phyloP scores from a whole-genome alignment of 2,113 vertebrate genomes.

The Carlito syrichta region DNA sequence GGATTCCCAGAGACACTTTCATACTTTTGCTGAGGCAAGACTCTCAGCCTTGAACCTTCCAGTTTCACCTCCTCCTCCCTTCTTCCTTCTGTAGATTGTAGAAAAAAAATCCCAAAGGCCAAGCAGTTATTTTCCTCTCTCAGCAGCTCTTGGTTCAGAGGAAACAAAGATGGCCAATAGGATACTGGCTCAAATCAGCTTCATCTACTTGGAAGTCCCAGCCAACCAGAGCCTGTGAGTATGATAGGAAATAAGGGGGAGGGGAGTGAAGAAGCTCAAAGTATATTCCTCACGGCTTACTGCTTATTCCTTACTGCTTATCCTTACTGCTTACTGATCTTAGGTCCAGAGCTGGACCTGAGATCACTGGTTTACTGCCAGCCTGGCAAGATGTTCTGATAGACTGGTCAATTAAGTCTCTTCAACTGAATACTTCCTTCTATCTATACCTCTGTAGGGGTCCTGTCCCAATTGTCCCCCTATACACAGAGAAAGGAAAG shows the following conservation, averaged over 20 bases:
- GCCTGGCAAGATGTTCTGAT: not conserved
- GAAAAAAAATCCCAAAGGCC: not conserved
- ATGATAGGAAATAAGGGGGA: not conserved
- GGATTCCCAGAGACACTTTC: not conserved
- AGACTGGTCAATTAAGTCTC: not conserved
- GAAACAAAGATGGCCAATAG: not conserved
- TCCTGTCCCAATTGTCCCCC: not conserved
- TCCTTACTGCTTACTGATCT: not conserved
- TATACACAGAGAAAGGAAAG: not conserved
- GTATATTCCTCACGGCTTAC: not conserved
- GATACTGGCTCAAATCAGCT: not conserved
- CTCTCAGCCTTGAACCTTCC: not conserved
- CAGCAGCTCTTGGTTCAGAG: not conserved
- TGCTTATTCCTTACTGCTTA: not conserved
- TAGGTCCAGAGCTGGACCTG: not conserved
- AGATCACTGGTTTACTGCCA: not conserved
- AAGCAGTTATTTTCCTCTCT: not conserved
- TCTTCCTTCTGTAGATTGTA: slow-evolving; percentile 8
- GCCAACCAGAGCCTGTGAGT: not conserved
- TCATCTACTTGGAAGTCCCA: not conserved
- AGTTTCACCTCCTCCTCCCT: not conserved
- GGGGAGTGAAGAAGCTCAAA: not conserved
- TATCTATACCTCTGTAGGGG: not conserved
- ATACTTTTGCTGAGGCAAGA: not conserved
- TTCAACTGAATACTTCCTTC: not conserved